Conservation (phyloP, 2,113 vertebrate species). For the Mus spicilegus region DNA sequence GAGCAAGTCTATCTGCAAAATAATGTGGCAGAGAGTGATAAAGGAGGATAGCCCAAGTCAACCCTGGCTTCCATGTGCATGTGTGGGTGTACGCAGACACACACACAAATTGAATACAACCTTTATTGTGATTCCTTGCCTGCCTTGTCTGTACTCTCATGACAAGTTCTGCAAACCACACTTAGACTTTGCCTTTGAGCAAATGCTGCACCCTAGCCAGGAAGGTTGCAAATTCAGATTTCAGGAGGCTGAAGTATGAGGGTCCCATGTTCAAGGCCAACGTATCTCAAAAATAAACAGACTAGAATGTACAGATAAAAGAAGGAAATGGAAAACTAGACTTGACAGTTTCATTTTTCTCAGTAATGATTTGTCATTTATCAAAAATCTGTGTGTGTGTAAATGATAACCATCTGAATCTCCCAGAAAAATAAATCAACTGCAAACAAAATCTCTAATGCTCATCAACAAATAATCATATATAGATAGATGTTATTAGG, state of each 20-base stretch:
- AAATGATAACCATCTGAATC: neutral
- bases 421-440: neutral
- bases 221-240: neutral
- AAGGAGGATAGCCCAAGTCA: neutral
- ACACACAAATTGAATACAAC: neutral
- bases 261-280: neutral
- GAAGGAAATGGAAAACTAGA: neutral
- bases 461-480: neutral
- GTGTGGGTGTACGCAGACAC: too few relatives aligned
- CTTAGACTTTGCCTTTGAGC: neutral
- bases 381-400: neutral
- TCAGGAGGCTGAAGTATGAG: neutral
- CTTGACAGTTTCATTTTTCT: conserved; percentile 2
- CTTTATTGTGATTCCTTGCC: neutral
- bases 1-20: neutral
- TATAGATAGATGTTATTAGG: neutral
- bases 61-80: neutral
- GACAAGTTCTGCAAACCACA: neutral
- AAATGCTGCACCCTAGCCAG: neutral
- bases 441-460: neutral
- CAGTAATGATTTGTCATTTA: neutral
- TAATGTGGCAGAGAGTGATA: too few relatives aligned
- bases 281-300: neutral
- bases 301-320: neutral
- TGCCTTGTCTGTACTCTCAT: neutral